phyloP scores from a whole-genome alignment of 2,888 invertebrate genomes.

The Meiosimyza decipiens region DNA sequence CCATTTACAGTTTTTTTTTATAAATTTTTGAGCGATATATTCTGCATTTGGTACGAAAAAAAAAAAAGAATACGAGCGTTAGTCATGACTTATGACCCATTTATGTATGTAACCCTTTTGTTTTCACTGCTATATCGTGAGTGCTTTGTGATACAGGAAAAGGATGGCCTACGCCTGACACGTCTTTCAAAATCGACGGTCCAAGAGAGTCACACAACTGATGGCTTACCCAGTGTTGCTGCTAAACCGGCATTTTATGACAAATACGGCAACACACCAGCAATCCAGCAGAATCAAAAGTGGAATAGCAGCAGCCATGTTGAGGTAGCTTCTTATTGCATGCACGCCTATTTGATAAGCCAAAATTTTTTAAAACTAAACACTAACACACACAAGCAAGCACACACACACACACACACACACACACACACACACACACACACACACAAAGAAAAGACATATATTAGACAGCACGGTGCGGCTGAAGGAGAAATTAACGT shows the following conservation, averaged over 20 bases:
- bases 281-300: not conserved
- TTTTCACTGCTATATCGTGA: too few relatives aligned
- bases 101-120: too few relatives aligned
- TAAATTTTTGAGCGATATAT: too few relatives aligned
- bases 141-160: conserved; percentile 4
- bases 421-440: too few relatives aligned
- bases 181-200: conserved; percentile 44
- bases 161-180: conserved; percentile 39
- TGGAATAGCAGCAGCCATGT: conserved; percentile 4
- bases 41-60: too few relatives aligned
- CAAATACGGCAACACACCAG: not conserved
- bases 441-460: too few relatives aligned
- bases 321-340: conserved; percentile 9
- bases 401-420: too few relatives aligned
- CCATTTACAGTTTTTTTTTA: too few relatives aligned
- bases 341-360: not conserved
- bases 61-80: too few relatives aligned
- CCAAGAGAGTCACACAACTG: conserved; percentile 41
- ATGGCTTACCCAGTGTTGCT: conserved; percentile 2
- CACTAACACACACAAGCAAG: not conserved
- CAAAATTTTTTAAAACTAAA: not conserved
- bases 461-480: not conserved
- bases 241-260: not conserved
- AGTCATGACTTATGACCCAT: too few relatives aligned
- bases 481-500: too few relatives aligned